phyloP scores from a whole-genome alignment of 2,797 vertebrate genomes.

The Sebastolobus alascanus region DNA sequence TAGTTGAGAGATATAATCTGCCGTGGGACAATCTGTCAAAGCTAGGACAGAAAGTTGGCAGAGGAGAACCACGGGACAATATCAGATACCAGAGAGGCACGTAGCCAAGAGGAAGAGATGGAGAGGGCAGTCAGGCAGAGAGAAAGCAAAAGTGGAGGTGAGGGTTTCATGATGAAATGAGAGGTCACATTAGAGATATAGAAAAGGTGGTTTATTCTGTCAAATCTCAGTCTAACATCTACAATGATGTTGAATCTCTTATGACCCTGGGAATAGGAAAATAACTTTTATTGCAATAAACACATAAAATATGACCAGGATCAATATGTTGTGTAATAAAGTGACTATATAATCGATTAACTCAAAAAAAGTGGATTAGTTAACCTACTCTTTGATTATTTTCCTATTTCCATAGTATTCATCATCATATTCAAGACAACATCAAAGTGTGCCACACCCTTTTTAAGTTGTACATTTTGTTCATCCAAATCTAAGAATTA shows the following conservation, averaged over 20 bases:
- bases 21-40: constrained; percentile 72
- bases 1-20: constrained; percentile 51
- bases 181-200: constrained; percentile 4
- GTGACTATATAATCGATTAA: background rate
- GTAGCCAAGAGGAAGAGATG: constrained; percentile 33
- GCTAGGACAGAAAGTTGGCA: constrained; percentile 49
- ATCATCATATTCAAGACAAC: background rate
- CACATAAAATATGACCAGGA: no score
- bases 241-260: background rate
- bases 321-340: no score
- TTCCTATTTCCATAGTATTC: no score
- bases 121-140: constrained; percentile 12
- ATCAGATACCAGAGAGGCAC: constrained; percentile 48
- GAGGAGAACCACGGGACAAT: constrained; percentile 42
- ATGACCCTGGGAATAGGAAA: background rate
- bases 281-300: background rate
- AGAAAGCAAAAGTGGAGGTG: constrained; percentile 24
- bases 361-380: background rate
- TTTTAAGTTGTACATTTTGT: background rate
- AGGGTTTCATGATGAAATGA: background rate
- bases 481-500: background rate
- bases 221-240: background rate
- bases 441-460: background rate
- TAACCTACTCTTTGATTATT: background rate
- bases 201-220: background rate